A percentile compares a stretch with the other conserved stretches of the same genome.
Conservation (phyloP, 30 jellyfish, hydroid and myxozoan species). For the Chrysaora quinquecirrha region DNA sequence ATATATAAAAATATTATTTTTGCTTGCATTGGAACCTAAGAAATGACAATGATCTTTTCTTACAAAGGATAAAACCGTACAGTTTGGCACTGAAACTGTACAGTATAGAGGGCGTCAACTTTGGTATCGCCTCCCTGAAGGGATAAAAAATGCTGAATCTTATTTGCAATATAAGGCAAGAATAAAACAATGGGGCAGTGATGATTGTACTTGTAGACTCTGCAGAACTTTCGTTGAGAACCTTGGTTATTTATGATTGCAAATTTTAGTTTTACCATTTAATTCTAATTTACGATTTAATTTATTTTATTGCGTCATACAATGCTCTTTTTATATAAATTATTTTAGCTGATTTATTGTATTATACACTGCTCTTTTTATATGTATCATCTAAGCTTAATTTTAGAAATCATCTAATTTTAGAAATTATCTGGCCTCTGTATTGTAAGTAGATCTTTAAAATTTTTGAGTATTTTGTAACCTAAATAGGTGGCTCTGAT, state of each 20-base stretch:
- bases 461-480: too few relatives aligned
- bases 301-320: background rate
- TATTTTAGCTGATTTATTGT: background rate
- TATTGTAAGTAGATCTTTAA: too few relatives aligned
- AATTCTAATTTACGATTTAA: background rate
- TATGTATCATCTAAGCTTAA: background rate
- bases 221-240: background rate
- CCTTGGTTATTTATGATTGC: background rate
- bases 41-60: background rate
- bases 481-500: too few relatives aligned
- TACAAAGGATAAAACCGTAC: background rate
- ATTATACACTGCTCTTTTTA: background rate
- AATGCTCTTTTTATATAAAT: background rate
- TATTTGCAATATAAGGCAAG: background rate
- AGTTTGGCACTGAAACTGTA: background rate
- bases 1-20: too few relatives aligned
- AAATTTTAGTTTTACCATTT: too few relatives aligned
- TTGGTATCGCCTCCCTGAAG: too few relatives aligned
- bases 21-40: too few relatives aligned
- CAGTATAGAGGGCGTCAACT: background rate
- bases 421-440: too few relatives aligned
- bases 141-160: too few relatives aligned
- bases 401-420: too few relatives aligned
- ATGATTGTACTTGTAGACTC: background rate
- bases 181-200: background rate